phyloP scores from a whole-genome alignment of 2,888 invertebrate species.

The Dasysyrphus albostriatus region DNA sequence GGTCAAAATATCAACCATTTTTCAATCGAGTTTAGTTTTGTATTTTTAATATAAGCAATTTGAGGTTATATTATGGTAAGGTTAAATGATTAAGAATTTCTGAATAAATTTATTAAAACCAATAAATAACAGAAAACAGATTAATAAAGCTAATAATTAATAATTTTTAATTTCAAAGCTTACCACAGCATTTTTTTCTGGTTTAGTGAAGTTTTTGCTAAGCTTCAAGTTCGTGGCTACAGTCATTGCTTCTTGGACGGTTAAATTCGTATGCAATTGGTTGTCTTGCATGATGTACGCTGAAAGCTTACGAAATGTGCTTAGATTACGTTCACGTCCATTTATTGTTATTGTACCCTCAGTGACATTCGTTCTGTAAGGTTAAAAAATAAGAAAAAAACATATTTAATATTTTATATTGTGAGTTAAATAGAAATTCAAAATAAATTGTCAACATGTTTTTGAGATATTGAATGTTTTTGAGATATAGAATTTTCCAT shows the following conservation, averaged over 20 bases:
- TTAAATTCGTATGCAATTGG: conserved; percentile 95
- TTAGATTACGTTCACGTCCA: conserved; percentile 91
- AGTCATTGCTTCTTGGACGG: conserved; percentile 97
- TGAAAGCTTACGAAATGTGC: conserved; percentile 95
- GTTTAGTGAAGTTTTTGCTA: conserved; percentile 88
- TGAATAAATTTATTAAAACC: neutral
- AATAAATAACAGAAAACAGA: neutral
- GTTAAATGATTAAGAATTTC: neutral
- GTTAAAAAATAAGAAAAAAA: conserved; percentile 77
- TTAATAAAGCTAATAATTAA: neutral
- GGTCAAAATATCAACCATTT: too few species aligned
- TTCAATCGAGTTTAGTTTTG: too few species aligned
- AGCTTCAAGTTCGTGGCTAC: conserved; percentile 96
- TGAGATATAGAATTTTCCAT: too few species aligned
- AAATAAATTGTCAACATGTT: too few species aligned
- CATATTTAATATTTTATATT: neutral
- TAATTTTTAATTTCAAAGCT: conserved; percentile 80
- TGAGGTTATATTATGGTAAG: too few species aligned
- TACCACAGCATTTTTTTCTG: conserved; percentile 93
- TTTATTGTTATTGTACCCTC: conserved; percentile 94
- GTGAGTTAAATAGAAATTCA: too few species aligned
- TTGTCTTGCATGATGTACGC: conserved; percentile 98
- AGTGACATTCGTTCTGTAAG: conserved; percentile 89
- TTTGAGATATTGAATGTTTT: too few species aligned
- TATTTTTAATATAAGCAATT: too few species aligned